Base-by-base conservation (phyloP, 2,888 invertebrate genomes). In the Octodonta nipae region DNA sequence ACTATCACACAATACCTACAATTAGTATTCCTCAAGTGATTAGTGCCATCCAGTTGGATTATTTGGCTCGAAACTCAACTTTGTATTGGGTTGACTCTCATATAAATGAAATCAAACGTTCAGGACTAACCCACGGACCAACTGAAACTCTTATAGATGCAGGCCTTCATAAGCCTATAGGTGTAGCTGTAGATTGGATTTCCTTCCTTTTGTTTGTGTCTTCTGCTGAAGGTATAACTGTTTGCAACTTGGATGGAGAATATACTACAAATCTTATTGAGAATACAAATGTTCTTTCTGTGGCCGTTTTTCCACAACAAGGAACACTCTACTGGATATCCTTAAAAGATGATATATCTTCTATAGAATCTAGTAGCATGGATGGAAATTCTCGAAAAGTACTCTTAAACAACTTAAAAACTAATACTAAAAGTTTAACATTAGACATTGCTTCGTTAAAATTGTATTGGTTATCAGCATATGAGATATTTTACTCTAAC, bases 151-250 rank as follows among this genome's bases (percentile, higher is more conserved):
- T 85, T 35, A 74, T 82, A 30, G 84, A 85, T 56, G 75, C 78
- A 27, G 78, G 77, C 26, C 60, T 72, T 36, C 65, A 66, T 42
- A 62, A 66, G 44, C 75, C 78, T 15, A 67, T 69, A 32, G 86
- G 81, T 2, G 71, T 89, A 54, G 83, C 84, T 20, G 68, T 88
- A 35, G 87, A 89, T 65, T 84, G 83, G 82, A 70, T 82, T 36
- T 80, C 83, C 10, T 66, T 73, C 27, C 70, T 81, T 51, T 67
- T 85, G 60, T 84, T 79, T 62, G 75, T 85, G 54, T 50, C 57
- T 3, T 74, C 77, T 0, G 71, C 75, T 1, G 64, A 61, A 35
- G 68, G 72, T 6, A 81, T 89, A 42, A 65, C 72, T 33, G 85
- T 73, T 1, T 72, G 76, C 41, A 79, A 75, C 50, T 63, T 84